These are phyloP conservation scores for Iselma pallidipennis DNA, from an alignment of 2,888 invertebrate genomes.

Conservation along the genomic window DNA sequence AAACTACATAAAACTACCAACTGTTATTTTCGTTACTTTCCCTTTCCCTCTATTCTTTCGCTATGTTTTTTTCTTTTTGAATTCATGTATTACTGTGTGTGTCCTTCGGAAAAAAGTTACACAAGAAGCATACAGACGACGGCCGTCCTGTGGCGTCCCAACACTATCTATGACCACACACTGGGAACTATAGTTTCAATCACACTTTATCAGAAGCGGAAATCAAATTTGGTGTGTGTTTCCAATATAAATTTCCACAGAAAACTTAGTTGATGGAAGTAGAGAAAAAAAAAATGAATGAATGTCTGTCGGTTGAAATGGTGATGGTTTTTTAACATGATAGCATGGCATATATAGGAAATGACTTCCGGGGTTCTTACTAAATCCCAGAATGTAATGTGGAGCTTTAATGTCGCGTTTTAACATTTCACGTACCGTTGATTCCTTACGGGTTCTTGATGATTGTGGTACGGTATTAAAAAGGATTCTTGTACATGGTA, in stretches of 20 bases:
- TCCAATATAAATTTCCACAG: too few relatives aligned
- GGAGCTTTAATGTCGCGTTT: neutral
- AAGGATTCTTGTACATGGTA: neutral
- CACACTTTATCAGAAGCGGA: neutral
- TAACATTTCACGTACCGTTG: neutral
- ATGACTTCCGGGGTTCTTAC: neutral
- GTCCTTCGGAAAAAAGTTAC: neutral
- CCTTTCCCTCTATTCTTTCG: neutral
- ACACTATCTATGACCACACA: neutral
- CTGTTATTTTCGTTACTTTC: neutral
- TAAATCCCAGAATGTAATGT: neutral
- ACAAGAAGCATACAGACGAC: neutral
- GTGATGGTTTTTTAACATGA: neutral
- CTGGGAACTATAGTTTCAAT: neutral
- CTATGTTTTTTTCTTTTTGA: neutral
- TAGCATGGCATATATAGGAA: neutral
- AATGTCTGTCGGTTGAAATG: neutral
- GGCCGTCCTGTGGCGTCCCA: neutral
- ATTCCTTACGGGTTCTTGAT: neutral
- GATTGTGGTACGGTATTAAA: neutral
- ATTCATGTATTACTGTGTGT: too few relatives aligned
- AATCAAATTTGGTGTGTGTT: neutral
- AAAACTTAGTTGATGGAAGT: too few relatives aligned
- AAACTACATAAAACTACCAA: too few relatives aligned
- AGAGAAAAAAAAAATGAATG: neutral